Evolutionary conservation across 2,113 vertebrate genomes (phyloP), one percentile per base, ranked within the genome.

Genomic region (Lasiurus borealis): DNA sequence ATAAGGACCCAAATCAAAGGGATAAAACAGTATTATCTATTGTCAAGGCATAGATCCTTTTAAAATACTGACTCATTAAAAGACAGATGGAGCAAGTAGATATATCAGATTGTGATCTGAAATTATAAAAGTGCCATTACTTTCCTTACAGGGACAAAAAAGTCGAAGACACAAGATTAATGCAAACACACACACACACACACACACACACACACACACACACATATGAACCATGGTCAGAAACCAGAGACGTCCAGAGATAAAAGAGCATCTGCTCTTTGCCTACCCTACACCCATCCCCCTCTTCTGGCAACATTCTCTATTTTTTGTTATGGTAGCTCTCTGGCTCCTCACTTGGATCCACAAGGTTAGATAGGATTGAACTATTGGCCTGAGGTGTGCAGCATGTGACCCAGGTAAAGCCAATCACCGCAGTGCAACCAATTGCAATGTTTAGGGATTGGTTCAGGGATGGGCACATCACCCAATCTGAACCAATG

Each of bases 381-480:
- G 18, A 16, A 18, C 5, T 31, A 29, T 2, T 11, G 25, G 29
- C 40, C 48, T 83, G 7, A 81, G 50, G 27, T 0, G 19, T 7
- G 27, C 29, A 36, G 8, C 54, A 44, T 0, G 1, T 23, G 31
- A 34, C 14, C 29, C 29, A n/a, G 25, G 23, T 25, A 15, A 81
- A 85, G 62, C 13, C 68, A 59, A 5, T 31, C 59, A 36, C 27
- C 73, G 54, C 6, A 5, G 34, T 7, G 6, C 18, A 88, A 10
- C 34, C 68, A 36, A 6, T 36, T 78, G n/a, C 11, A 34, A 64
- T 25, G 2, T 71, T 29, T 23, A 13, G 64, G 27, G 57, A 48
- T 6, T 48, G 27, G 23, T 15, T 73, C 16, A 1, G 0, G 2
- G 34, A 59, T 16, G 36, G 14, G 19, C 23, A 48, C 2, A 1